Evolutionary conservation across 2,888 invertebrate species (phyloP).

Genomic region (Heliothis peltigera): DNA sequence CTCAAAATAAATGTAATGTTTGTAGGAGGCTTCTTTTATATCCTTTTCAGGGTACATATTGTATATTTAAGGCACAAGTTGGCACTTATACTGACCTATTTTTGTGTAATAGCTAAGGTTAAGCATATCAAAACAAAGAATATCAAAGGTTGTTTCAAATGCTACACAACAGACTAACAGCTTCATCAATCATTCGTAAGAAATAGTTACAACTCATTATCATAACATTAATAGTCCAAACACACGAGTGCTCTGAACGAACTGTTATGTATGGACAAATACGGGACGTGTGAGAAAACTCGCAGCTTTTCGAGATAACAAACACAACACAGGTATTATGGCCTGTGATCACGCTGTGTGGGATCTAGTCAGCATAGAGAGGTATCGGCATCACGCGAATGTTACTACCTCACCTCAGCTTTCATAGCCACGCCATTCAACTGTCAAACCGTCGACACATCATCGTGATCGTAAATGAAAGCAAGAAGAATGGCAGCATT

Average conservation of each 20-base stretch:
- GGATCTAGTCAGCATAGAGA: slow-evolving; percentile 65
- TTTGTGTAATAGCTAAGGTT: too few relatives aligned
- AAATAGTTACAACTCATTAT: slow-evolving; percentile 36
- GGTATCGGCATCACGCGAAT: slow-evolving; percentile 66
- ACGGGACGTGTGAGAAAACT: slow-evolving; percentile 45
- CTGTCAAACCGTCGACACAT: slow-evolving; percentile 21
- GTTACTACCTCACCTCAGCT: slow-evolving; percentile 57
- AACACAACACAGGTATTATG: slow-evolving; percentile 19
- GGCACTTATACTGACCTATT: too few relatives aligned
- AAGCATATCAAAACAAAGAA: background rate
- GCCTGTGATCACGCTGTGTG: slow-evolving; percentile 42
- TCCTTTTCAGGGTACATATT: too few relatives aligned
- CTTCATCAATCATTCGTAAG: slow-evolving; percentile 28
- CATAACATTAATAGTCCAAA: slow-evolving; percentile 35
- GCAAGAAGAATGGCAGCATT: slow-evolving; percentile 4
- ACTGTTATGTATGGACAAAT: slow-evolving; percentile 42
- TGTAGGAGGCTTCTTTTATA: too few relatives aligned
- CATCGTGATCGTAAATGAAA: slow-evolving; percentile 30
- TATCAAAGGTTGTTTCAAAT: background rate
- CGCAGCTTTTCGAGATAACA: slow-evolving; percentile 32
- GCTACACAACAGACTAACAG: background rate
- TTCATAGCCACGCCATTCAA: slow-evolving; percentile 46
- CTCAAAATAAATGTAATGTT: slow-evolving; percentile 7
- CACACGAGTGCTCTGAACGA: slow-evolving; percentile 12
- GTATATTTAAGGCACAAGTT: too few relatives aligned